These are phyloP conservation scores for Argentina silus DNA, from an alignment of 2,797 vertebrate genomes.

Conservation along the genomic window DNA sequence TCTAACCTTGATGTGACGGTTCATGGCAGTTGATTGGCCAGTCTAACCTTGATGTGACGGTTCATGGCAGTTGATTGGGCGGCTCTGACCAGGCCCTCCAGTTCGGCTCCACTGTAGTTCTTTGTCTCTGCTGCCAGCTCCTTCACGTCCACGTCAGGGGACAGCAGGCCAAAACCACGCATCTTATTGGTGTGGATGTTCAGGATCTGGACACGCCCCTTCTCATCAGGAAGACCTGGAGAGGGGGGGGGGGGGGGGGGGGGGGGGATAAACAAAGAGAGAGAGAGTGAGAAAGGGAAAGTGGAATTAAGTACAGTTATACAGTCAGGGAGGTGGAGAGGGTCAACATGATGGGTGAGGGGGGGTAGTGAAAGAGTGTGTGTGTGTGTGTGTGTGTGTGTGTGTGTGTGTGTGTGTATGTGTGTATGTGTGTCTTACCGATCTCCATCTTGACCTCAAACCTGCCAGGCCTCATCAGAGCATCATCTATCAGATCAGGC, in stretches of 20 bases:
- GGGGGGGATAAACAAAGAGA: not conserved
- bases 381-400: no score
- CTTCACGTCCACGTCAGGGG: constrained; percentile 82
- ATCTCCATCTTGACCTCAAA: constrained; percentile 99
- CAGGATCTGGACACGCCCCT: constrained; percentile 94
- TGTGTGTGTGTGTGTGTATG: no score
- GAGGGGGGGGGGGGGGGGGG: not conserved
- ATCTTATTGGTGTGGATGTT: constrained; percentile 96
- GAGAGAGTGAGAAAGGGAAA: not conserved
- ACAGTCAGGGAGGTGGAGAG: not conserved
- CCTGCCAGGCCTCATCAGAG: constrained; percentile 94
- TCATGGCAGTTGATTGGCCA: not conserved
- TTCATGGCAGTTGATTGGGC: constrained; percentile 99
- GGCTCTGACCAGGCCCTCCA: constrained; percentile 94
- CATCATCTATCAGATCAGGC: constrained; percentile 96
- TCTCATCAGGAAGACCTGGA: constrained; percentile 93
- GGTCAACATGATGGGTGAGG: not conserved
- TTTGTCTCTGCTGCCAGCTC: constrained; percentile 93
- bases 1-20: not conserved
- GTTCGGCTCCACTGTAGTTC: constrained; percentile 96
- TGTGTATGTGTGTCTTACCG: constrained; percentile 73
- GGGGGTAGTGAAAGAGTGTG: not conserved
- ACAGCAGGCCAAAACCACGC: constrained; percentile 87
- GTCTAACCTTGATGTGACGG: constrained; percentile 94
- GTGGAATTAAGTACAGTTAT: not conserved